Evolutionary conservation across 2,888 invertebrate species (phyloP).

Genomic region (Myopa tessellatipennis): DNA sequence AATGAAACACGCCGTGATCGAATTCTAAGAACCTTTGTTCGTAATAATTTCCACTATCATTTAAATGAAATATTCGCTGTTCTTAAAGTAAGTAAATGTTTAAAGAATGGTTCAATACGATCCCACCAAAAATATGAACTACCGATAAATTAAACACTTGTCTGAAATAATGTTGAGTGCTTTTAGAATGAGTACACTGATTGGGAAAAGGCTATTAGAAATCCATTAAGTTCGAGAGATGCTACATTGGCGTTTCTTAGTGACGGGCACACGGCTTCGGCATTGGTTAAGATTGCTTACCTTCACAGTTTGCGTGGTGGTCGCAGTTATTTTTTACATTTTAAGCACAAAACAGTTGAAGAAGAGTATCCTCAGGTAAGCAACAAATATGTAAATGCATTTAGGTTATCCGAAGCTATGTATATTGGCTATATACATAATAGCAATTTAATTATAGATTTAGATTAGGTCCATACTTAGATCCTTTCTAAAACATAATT

Average conservation of each 20-base stretch:
- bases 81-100: conserved; percentile 69
- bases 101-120: neutral
- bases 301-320: conserved; percentile 83
- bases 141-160: neutral
- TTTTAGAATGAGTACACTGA: conserved; percentile 92
- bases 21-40: conserved; percentile 89
- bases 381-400: too few relatives aligned
- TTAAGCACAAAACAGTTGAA: conserved; percentile 86
- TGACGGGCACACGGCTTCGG: conserved; percentile 92
- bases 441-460: too few relatives aligned
- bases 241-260: conserved; percentile 88
- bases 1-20: conserved; percentile 88
- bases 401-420: too few relatives aligned
- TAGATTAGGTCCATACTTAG: too few relatives aligned
- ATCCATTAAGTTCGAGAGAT: conserved; percentile 86
- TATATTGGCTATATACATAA: too few relatives aligned
- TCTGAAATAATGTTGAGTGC: neutral
- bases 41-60: conserved; percentile 95
- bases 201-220: conserved; percentile 91
- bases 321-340: conserved; percentile 88
- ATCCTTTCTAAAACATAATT: too few relatives aligned
- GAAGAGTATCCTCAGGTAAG: conserved; percentile 81
- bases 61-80: conserved; percentile 95
- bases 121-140: neutral
- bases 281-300: conserved; percentile 81